Conservation (phyloP, 2,113 vertebrate genomes). For the Epinephelus moara region DNA sequence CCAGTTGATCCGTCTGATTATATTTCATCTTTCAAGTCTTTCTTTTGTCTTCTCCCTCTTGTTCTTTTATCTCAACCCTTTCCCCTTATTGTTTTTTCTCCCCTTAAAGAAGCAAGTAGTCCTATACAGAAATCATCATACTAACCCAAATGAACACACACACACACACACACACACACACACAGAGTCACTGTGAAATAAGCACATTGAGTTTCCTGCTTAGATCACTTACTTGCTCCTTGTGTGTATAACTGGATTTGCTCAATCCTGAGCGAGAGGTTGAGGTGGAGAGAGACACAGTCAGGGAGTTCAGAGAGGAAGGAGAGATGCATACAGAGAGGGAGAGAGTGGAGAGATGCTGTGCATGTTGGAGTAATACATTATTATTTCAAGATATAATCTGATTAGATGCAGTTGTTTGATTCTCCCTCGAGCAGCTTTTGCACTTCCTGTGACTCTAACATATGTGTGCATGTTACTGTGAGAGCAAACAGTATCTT, state of each 20-base stretch:
- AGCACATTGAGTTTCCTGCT: not conserved
- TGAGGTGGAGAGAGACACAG: not conserved
- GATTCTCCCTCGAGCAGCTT: not conserved
- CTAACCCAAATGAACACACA: not conserved
- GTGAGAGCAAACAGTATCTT: not conserved
- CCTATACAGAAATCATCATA: not conserved
- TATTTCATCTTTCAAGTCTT: not conserved
- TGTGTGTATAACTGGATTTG: conserved; percentile 19
- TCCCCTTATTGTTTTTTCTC: too few relatives aligned
- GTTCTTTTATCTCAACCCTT: not conserved
- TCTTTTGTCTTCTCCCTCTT: not conserved
- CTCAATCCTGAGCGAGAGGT: not conserved
- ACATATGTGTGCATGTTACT: not conserved
- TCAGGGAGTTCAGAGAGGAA: not conserved
- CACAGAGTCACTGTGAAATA: not conserved
- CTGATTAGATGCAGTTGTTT: not conserved
- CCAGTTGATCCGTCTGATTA: conserved; percentile 2
- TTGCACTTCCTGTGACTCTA: conserved; percentile 7
- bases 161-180: not conserved
- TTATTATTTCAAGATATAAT: conserved; percentile 1
- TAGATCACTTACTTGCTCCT: not conserved
- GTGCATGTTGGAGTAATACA: not conserved
- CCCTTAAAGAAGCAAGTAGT: not conserved
- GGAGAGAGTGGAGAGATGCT: too few relatives aligned
- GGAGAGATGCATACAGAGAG: too few relatives aligned